These are phyloP conservation scores for Chiloscyllium plagiosum DNA, from an alignment of 2,113 vertebrate genomes.

Conservation along the genomic window DNA sequence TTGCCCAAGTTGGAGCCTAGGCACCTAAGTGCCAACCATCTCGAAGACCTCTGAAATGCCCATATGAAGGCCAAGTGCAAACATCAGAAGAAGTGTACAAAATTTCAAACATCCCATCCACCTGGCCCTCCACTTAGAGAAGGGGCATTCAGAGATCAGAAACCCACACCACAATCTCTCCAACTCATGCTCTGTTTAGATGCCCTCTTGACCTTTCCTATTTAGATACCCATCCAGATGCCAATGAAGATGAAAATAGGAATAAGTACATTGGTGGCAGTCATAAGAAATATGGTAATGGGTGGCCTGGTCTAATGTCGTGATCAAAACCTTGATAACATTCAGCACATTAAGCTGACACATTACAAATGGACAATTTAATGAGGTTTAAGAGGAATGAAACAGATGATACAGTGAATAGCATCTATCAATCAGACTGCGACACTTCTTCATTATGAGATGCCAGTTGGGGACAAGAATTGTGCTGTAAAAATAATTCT, in stretches of 20 bases:
- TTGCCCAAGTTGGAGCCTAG: no score
- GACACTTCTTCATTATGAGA: background rate
- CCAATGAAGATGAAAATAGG: background rate
- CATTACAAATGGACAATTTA: background rate
- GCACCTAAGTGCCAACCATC: no score
- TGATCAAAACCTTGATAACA: background rate
- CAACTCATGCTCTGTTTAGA: background rate
- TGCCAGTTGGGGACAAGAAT: background rate
- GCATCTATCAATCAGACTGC: background rate
- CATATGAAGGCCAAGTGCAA: no score
- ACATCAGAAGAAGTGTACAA: no score
- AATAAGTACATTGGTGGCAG: background rate
- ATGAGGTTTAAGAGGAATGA: background rate
- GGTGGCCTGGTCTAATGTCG: background rate
- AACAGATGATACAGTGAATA: background rate
- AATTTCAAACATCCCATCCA: no score
- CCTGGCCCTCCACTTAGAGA: background rate
- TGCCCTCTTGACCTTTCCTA: no score
- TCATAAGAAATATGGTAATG: background rate
- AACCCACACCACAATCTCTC: background rate
- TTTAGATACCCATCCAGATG: no score
- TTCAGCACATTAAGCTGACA: background rate
- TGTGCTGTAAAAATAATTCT: background rate
- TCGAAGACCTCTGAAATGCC: no score
- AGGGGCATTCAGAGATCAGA: background rate